Evolutionary conservation across 1,140 invertebrate genomes (phyloP), one percentile per base, ranked within the genome.

Genomic region (Dolichoris vasculosae): DNA sequence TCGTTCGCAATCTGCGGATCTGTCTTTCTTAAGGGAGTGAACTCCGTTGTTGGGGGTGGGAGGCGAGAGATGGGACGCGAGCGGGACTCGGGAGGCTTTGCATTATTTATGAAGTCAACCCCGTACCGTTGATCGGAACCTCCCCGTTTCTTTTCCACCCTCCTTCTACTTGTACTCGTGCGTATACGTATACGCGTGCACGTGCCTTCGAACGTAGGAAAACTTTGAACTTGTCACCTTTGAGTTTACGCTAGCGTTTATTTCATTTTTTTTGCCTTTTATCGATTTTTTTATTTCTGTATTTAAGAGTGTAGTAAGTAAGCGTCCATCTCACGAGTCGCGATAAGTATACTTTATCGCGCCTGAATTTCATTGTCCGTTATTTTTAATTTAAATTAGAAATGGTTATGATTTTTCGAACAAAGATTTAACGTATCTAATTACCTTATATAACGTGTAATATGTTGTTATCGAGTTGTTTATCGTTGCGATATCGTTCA

Each of bases 101-200:
- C 90, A 92, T 92, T 92, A 92, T 92, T 92, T 92, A 92, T 92
- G 91, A 92, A 91, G 88, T 51, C 48, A 51, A 17, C 89, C 89
- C 48, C 86, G 76, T 83, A 75, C 63, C 84, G 51, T 87, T 90
- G 90, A 91, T 90, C 88, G 91, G 88, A 88, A 76, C 32, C 32
- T 48, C 48, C 40, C 35, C 35, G 17, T 82, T 69, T 51, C 46
- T 43, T 20, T 35, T 59, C 11, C 78, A 80, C 38, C 23, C 59
- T 63, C 38, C 38, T 80, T 80, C 38, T 80, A 64, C 38, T 40
- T 43, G 38, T 35, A 17, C 15, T 13, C 9, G 30, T 67, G 30
- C 35, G 64, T 35, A 30, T 35, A 32, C n/a, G 30, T 67, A 55
- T 38, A 38, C 23, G 51, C 43, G 55, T 17, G 38, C 23, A 48